A percentile compares a stretch with the other conserved stretches of the same genome.
phyloP scores from a whole-genome alignment of 1,140 invertebrate species.

The Platyura marginata region DNA sequence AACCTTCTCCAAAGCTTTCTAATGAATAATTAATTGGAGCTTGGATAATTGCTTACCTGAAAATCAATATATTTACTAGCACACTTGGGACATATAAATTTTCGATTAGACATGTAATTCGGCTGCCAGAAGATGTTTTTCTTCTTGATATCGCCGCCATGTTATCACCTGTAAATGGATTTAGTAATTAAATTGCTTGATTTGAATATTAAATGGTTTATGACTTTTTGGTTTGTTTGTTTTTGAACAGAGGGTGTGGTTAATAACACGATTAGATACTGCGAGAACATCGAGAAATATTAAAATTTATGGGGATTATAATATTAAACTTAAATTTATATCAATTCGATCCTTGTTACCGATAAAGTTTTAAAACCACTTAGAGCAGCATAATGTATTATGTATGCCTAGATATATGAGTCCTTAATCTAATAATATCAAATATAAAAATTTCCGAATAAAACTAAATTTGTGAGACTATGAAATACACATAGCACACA shows the following conservation, averaged over 20 bases:
- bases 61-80: conserved; percentile 19
- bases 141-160: conserved; percentile 24
- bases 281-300: conserved; percentile 2
- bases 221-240: neutral
- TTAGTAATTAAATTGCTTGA: conserved; percentile 5
- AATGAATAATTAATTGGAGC: neutral
- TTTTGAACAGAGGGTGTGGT: conserved; percentile 7
- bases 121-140: conserved; percentile 24
- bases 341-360: too few relatives aligned
- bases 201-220: conserved; percentile 9
- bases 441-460: too few relatives aligned
- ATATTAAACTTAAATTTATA: too few relatives aligned
- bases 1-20: too few relatives aligned
- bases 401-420: too few relatives aligned
- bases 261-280: conserved; percentile 2
- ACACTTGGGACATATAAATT: conserved; percentile 22
- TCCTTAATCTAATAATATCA: too few relatives aligned
- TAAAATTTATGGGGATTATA: neutral
- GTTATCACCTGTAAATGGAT: conserved; percentile 21
- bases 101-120: conserved; percentile 20
- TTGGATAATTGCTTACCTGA: conserved; percentile 15
- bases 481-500: too few relatives aligned
- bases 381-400: too few relatives aligned
- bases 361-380: too few relatives aligned
- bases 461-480: too few relatives aligned